Conservation (phyloP, 1,140 invertebrate species). For the Pogonus chalceus region DNA sequence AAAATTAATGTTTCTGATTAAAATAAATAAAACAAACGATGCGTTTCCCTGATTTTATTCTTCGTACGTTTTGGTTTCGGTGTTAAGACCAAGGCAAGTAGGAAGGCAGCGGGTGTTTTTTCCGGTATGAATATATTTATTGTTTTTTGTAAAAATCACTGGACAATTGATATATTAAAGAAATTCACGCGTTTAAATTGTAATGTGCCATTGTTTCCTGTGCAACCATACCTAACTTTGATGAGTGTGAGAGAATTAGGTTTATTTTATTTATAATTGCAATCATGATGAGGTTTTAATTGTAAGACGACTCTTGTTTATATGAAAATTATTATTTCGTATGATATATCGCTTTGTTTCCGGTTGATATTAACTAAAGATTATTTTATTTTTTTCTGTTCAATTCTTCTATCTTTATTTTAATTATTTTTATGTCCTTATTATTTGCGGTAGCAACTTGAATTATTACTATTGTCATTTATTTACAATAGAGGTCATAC, state of each 20-base stretch:
- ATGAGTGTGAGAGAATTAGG: not conserved
- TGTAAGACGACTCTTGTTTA: not conserved
- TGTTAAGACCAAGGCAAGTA: not conserved
- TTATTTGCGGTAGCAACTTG: too few relatives aligned
- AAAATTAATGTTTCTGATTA: slow-evolving; percentile 4
- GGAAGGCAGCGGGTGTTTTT: not conserved
- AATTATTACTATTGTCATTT: too few relatives aligned
- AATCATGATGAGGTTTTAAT: not conserved
- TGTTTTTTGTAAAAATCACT: not conserved
- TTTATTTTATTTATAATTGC: not conserved
- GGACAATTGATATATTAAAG: slow-evolving; percentile 1
- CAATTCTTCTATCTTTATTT: too few relatives aligned
- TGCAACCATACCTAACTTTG: not conserved
- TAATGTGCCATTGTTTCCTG: not conserved
- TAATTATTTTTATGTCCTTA: too few relatives aligned
- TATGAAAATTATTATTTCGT: not conserved
- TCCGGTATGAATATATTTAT: slow-evolving; percentile 1
- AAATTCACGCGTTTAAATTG: not conserved
- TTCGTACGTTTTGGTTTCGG: too few relatives aligned
- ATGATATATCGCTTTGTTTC: not conserved
- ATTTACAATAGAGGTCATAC: too few relatives aligned
- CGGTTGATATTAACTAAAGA: not conserved
- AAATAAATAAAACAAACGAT: not conserved
- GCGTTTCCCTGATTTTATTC: not conserved
- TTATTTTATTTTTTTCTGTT: too few relatives aligned